These are phyloP conservation scores for Drosophila rellima DNA, from an alignment of 2,888 invertebrate genomes.

Conservation along the genomic window DNA sequence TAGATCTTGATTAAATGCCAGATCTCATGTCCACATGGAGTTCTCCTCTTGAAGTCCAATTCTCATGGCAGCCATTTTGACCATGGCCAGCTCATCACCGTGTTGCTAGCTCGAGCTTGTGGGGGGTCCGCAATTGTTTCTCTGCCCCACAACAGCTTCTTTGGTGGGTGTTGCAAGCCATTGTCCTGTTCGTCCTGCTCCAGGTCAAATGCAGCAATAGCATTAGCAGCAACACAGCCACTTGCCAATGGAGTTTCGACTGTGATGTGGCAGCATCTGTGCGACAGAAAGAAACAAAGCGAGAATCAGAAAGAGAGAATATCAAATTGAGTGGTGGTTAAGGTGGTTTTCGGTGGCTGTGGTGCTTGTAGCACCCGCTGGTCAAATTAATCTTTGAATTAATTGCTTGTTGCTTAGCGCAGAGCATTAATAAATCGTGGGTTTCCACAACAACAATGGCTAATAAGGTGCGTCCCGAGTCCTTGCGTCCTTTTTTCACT, in stretches of 20 bases:
- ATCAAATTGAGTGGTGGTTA: constrained; percentile 53
- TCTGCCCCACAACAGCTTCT: constrained; percentile 8
- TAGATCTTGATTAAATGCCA: constrained; percentile 1
- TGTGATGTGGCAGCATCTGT: constrained; percentile 53
- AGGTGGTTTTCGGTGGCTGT: constrained; percentile 16
- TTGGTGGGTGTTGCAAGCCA: background rate
- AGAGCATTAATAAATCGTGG: constrained; percentile 80
- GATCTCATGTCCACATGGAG: constrained; percentile 3
- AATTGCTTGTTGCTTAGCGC: constrained; percentile 83
- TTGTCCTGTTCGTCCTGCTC: constrained; percentile 20
- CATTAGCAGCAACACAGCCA: constrained; percentile 36
- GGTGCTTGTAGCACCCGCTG: constrained; percentile 71
- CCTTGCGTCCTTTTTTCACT: constrained; percentile 58
- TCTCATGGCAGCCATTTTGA: constrained; percentile 31
- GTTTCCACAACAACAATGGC: constrained; percentile 37
- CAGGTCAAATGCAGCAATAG: constrained; percentile 50
- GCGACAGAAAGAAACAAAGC: constrained; percentile 6
- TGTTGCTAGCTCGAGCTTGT: background rate
- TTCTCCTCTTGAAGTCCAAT: constrained; percentile 40
- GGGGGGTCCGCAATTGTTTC: background rate
- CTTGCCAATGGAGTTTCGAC: constrained; percentile 36
- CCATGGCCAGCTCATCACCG: constrained; percentile 57
- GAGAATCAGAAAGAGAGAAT: constrained; percentile 10
- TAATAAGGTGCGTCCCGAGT: constrained; percentile 61
- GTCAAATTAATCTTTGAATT: constrained; percentile 83